Percentiles rank a stretch among this genome's conserved stretches.
Conservation (phyloP, 2,797 vertebrate genomes). For the Myotis daubentonii region DNA sequence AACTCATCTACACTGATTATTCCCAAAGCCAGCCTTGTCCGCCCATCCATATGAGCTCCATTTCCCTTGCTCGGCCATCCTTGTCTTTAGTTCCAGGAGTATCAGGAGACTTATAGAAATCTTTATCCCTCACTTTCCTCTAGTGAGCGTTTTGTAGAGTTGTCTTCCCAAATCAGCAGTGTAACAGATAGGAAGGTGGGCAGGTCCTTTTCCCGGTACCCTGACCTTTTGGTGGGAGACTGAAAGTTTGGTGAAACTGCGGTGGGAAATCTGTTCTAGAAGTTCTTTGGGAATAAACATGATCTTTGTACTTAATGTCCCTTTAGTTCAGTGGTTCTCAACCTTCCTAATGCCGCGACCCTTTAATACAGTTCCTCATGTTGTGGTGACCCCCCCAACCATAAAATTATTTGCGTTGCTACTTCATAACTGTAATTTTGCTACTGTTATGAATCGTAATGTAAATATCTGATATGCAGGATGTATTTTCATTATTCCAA, state of each 20-base stretch:
- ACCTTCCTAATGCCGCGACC: no score
- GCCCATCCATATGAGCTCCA: background rate
- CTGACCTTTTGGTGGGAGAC: background rate
- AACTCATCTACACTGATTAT: background rate
- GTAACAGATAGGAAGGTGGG: background rate
- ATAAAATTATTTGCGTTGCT: no score
- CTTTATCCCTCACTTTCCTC: background rate
- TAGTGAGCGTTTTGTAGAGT: background rate
- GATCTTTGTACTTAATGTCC: constrained; percentile 50
- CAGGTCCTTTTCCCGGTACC: background rate
- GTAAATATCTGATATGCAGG: no score
- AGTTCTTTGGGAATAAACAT: background rate
- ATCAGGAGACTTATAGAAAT: constrained; percentile 21
- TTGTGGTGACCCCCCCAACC: no score
- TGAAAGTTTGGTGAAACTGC: background rate
- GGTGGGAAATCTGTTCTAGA: background rate
- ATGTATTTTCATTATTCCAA: no score
- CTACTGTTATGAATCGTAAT: no score
- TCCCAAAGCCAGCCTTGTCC: background rate
- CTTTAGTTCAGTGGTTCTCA: background rate
- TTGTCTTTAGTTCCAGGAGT: background rate
- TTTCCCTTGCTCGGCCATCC: background rate
- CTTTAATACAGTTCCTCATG: no score
- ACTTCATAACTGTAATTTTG: no score
- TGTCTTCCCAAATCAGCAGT: background rate